These are phyloP conservation scores for Dasypus novemcinctus DNA, from an alignment of 2,113 vertebrate species.

Conservation along the genomic window DNA sequence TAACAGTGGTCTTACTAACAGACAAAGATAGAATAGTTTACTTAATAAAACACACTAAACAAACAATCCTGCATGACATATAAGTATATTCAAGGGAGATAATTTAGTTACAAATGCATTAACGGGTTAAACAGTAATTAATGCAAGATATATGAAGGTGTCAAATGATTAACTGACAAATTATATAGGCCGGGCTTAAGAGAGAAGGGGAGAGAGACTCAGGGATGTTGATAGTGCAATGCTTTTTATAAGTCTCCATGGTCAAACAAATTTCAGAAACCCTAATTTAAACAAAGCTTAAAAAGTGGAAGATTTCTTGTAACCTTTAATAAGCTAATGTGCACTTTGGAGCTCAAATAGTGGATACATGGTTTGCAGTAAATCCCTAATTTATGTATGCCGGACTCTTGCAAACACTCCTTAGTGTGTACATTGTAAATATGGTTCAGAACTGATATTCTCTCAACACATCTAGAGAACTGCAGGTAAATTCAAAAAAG, in stretches of 20 bases:
- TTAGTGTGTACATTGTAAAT: background rate
- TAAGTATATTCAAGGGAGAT: background rate
- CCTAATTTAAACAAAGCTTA: background rate
- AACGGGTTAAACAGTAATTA: background rate
- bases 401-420: background rate
- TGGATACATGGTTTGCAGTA: background rate
- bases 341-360: background rate
- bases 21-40: background rate
- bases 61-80: background rate
- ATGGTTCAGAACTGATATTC: background rate
- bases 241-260: background rate
- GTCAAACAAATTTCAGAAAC: background rate
- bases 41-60: slow-evolving; percentile 29
- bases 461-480: background rate
- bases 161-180: background rate
- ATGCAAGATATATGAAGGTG: background rate
- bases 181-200: background rate
- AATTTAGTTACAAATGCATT: background rate
- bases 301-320: background rate
- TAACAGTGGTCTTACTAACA: background rate
- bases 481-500: background rate
- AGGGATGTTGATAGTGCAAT: background rate
- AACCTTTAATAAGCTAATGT: background rate
- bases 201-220: background rate
- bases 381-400: background rate